phyloP scores from a whole-genome alignment of 2,888 invertebrate species.

The Agrochola lychnidis region DNA sequence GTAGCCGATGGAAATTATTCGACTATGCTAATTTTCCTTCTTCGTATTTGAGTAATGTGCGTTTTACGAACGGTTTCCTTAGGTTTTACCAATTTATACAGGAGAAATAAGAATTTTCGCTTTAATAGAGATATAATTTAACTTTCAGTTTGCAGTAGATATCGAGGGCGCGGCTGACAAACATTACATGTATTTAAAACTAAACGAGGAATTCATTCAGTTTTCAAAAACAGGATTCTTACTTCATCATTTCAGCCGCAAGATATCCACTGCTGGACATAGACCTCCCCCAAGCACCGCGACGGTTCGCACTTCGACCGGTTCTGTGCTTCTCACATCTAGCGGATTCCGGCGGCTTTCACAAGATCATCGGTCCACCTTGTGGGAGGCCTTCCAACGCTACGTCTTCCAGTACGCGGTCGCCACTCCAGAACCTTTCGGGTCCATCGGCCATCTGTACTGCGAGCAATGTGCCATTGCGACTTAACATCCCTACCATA shows the following conservation, averaged over 20 bases:
- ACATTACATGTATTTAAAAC: neutral
- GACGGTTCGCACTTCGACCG: too few species aligned
- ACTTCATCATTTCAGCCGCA: neutral
- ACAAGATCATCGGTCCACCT: neutral
- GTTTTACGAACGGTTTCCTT: conserved; percentile 29
- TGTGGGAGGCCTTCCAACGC: neutral
- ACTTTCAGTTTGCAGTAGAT: neutral
- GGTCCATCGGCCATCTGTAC: neutral
- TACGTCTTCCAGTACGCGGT: neutral
- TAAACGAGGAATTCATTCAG: neutral
- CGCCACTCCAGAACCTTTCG: neutral
- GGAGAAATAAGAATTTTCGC: conserved; percentile 20
- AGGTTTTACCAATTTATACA: conserved; percentile 28
- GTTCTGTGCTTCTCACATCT: too few species aligned
- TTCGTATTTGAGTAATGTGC: conserved; percentile 44
- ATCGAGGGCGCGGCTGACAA: neutral
- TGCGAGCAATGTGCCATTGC: neutral
- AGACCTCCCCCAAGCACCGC: neutral
- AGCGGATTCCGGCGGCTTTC: too few species aligned
- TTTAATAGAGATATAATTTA: conserved; percentile 15
- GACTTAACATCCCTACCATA: too few species aligned
- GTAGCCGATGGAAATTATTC: conserved; percentile 35
- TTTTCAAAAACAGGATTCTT: neutral
- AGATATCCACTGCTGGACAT: neutral
- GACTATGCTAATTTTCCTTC: conserved; percentile 33